Evolutionary conservation across 1,140 invertebrate genomes (phyloP), one percentile per base, ranked within the genome.

Genomic region (Saxidomus purpurata): DNA sequence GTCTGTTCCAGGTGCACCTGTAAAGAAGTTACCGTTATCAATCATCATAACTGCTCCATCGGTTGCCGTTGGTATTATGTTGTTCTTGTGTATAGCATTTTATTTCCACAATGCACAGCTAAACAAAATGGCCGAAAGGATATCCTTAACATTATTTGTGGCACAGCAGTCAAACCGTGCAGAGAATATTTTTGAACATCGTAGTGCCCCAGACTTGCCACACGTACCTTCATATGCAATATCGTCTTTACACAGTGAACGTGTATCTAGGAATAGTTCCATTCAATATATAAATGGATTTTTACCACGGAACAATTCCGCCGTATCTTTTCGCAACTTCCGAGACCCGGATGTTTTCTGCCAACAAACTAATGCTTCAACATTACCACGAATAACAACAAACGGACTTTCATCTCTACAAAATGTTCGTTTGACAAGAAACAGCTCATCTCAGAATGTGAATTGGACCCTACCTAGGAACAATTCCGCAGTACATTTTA

Each of bases 21-120:
- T 43, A 31, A 84, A 69, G 31, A 36, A 84, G 28, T 43, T 84
- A 15, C 81, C 81, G 0, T 67, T 84, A 25, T 15, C 36, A 4
- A 84, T 84, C 1, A 84, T 84, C 25, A 69, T 84, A 15, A 55
- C 61, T 11, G 81, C 1, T 4, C 81, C 81, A n/a, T 34, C 59
- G 15, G 81, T 55, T 67, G 81, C 81, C 22, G 13, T 69, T 31
- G 1, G 38, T n/a, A 84, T 84, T 69, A 40, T 84, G 19, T 31
- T 84, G 22, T 84, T 84, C 47, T 25, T 84, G 61, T 84, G 81
- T 36, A 25, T 84, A 43, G n/a, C 55, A 17, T 84, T 38, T 69
- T 84, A 84, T 59, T 84, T 55, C 17, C 81, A 84, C 28, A 84
- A 55, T 19, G 4, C n/a, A 84, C 81, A 84, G 28, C 43, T 84